Evolutionary conservation across 2,797 vertebrate genomes (phyloP).

Genomic region (Paramormyrops hopkinsi): DNA sequence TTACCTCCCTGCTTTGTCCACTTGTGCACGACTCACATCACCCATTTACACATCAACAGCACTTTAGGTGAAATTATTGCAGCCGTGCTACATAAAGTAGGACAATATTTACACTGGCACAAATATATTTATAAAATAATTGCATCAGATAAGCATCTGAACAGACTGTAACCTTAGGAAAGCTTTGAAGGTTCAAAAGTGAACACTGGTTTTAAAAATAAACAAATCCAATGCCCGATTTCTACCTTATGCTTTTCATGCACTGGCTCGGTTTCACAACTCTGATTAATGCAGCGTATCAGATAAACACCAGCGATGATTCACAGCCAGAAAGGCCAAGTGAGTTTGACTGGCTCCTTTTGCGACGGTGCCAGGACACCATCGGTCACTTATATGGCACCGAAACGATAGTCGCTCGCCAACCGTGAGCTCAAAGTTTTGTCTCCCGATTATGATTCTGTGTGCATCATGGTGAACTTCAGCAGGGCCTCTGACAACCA

Average conservation of each 20-base stretch:
- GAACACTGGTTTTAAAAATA: background rate
- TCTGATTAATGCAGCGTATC: background rate
- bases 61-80: background rate
- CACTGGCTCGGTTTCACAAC: background rate
- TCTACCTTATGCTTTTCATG: background rate
- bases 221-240: background rate
- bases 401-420: background rate
- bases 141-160: background rate
- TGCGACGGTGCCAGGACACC: background rate
- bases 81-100: background rate
- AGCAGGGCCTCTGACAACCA: background rate
- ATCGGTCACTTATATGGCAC: background rate
- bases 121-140: background rate
- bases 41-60: background rate
- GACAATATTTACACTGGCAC: slow-evolving; percentile 1
- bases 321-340: background rate
- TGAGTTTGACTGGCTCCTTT: background rate
- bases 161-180: background rate
- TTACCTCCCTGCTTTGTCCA: background rate
- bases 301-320: background rate
- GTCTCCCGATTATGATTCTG: background rate
- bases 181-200: background rate
- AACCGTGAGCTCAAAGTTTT: background rate
- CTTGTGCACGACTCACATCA: background rate
- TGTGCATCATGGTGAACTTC: background rate